Percentiles rank a stretch among this genome's conserved stretches.
phyloP scores from a whole-genome alignment of 2,888 invertebrate species.

The Ornithoptera alexandrae region DNA sequence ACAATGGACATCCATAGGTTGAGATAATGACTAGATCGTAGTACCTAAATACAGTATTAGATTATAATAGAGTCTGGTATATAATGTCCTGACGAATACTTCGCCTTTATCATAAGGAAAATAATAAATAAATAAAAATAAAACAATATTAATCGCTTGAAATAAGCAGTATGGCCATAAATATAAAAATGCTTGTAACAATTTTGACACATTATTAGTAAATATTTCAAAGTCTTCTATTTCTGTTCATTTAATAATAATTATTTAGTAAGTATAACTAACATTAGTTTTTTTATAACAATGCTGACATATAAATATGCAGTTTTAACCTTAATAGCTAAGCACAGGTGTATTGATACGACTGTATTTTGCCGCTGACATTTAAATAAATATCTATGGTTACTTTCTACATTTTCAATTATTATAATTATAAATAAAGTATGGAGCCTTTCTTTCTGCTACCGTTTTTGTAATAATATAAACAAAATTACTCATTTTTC shows the following conservation, averaged over 20 bases:
- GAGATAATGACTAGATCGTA: no score
- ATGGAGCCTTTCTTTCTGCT: no score
- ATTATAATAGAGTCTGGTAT: no score
- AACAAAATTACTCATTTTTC: not conserved
- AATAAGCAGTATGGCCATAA: not conserved
- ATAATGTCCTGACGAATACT: no score
- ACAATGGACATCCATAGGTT: no score
- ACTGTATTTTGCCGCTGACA: not conserved
- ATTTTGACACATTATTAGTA: not conserved
- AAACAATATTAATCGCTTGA: not conserved
- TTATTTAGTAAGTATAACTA: conserved; percentile 13
- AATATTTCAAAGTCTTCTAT: conserved; percentile 8
- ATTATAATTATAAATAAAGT: not conserved
- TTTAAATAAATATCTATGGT: not conserved
- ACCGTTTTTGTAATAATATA: no score
- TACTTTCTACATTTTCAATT: not conserved
- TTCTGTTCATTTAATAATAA: conserved; percentile 5
- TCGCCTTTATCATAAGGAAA: no score
- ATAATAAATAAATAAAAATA: not conserved
- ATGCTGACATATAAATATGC: conserved; percentile 1
- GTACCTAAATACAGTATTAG: no score
- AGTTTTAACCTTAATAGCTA: conserved; percentile 7
- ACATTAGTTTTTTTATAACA: conserved; percentile 9
- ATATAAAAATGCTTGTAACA: not conserved
- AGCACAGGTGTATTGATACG: not conserved